Base-by-base conservation (phyloP, 2,888 invertebrate species). In the Cistogaster globosa region DNA sequence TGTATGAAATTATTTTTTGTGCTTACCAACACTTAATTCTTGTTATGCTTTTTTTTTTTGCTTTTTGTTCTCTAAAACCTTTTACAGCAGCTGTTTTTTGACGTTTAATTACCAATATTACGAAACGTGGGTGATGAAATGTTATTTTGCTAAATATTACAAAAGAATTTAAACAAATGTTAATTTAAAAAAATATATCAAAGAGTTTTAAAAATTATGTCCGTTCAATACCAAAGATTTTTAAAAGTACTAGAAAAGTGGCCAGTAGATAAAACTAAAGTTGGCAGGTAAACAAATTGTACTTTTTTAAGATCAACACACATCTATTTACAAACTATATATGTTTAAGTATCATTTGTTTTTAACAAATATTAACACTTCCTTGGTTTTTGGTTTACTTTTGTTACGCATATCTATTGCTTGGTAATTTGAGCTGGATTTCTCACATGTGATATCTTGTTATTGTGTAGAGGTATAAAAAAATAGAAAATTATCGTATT, bases 221-320 rank as follows among this genome's bases (percentile, higher is more conserved):
- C 95, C 91, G 94, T 94, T 88, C 94, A 94, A 90, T 97, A 96
- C 90, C 96, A 95, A 91, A 94, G 95, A 92, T 96, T 96, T 90
- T 92, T 95, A 51, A 95, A 94, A 93, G 93, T 97, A 86, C 94
- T 97, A 87, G 95, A 96, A 91, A 95, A 95, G 92, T 97, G 97
- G 97, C 97, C 97, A 42, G 90, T 96, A 63, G 96, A 97, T 90
- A 93, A 93, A 90, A 93, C 94, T 68, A 97, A 96, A 94, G 92
- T 93, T 51, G 95, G 95, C 91, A 95, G 96, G 97, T 96, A 93
- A 92, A 90, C 75, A 60, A 8, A 6, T 12, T 42, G 42, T 6
- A 42, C 2, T 42, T 42, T 42, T 32, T 42, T 42, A 32, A 8
- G 6, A 32, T 32, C 32, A 32, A 5, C 32, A 5, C 32, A 26